Evolutionary conservation across 2,888 invertebrate genomes (phyloP).

Genomic region (Acleris holmiana): DNA sequence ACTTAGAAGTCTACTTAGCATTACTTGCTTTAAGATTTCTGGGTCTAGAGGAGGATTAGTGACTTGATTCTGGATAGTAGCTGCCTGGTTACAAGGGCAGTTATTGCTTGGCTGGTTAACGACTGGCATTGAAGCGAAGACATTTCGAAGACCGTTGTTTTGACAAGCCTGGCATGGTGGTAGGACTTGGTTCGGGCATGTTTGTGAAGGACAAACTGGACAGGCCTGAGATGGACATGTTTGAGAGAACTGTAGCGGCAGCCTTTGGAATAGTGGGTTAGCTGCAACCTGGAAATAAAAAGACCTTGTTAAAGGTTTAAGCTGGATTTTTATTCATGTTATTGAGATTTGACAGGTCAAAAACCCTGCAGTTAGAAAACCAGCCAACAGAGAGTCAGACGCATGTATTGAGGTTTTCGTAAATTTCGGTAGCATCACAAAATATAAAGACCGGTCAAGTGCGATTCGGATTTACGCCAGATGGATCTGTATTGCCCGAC

Average conservation of each 20-base stretch:
- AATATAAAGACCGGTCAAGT: too few species aligned
- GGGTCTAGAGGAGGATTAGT: conserved; percentile 43
- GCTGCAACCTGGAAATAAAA: conserved; percentile 53
- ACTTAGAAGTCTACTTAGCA: conserved; percentile 53
- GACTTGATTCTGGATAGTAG: conserved; percentile 47
- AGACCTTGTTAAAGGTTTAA: neutral
- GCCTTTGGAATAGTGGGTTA: conserved; percentile 48
- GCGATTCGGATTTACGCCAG: too few species aligned
- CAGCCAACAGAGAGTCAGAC: too few species aligned
- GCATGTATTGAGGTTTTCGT: too few species aligned
- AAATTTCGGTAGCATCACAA: too few species aligned
- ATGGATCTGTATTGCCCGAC: too few species aligned
- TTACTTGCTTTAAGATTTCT: conserved; percentile 46
- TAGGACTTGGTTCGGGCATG: conserved; percentile 40
- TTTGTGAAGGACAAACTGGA: conserved; percentile 41
- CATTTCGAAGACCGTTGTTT: conserved; percentile 34
- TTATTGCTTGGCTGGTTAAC: conserved; percentile 43
- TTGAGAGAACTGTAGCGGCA: conserved; percentile 22
- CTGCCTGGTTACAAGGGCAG: conserved; percentile 46
- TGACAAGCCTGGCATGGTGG: conserved; percentile 40
- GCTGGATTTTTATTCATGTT: too few species aligned
- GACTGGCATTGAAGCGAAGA: conserved; percentile 32
- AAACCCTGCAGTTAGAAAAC: too few species aligned
- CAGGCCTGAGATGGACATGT: conserved; percentile 41
- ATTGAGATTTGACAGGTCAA: too few species aligned